Conservation (phyloP, 2,113 vertebrate genomes). For the Sapajus apella region DNA sequence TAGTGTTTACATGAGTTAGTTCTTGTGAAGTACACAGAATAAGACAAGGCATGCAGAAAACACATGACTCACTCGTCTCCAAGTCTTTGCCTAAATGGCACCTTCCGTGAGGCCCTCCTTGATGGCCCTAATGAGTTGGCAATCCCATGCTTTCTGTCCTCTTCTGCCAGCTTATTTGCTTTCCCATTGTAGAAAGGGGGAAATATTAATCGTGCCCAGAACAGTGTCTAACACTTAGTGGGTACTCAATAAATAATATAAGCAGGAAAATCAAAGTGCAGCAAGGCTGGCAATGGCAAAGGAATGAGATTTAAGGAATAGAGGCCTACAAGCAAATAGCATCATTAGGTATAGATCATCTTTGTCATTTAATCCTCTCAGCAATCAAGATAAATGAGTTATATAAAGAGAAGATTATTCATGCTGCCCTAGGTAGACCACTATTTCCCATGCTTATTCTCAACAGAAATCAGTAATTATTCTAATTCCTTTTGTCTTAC, state of each 20-base stretch:
- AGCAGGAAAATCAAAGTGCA: not conserved
- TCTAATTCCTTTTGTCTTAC: conserved; percentile 71
- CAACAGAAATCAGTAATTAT: not conserved
- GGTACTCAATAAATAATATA: not conserved
- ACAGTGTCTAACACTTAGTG: not conserved
- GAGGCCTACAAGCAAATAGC: not conserved
- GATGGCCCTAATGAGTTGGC: not conserved
- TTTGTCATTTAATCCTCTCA: not conserved
- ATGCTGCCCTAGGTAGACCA: not conserved
- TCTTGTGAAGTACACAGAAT: not conserved
- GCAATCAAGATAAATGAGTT: not conserved
- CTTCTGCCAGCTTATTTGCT: not conserved
- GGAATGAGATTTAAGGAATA: not conserved
- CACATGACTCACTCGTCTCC: not conserved
- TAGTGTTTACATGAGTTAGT: not conserved
- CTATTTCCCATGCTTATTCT: not conserved
- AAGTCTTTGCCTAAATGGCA: not conserved
- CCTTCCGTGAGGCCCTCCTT: not conserved
- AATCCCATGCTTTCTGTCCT: not conserved
- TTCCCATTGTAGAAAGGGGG: not conserved
- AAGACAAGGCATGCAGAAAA: not conserved
- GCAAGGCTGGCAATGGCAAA: not conserved
- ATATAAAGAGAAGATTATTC: not conserved
- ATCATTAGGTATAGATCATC: not conserved
- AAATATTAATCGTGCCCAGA: not conserved